Evolutionary conservation across 2,113 vertebrate genomes (phyloP).

Genomic region (Panthera uncia): DNA sequence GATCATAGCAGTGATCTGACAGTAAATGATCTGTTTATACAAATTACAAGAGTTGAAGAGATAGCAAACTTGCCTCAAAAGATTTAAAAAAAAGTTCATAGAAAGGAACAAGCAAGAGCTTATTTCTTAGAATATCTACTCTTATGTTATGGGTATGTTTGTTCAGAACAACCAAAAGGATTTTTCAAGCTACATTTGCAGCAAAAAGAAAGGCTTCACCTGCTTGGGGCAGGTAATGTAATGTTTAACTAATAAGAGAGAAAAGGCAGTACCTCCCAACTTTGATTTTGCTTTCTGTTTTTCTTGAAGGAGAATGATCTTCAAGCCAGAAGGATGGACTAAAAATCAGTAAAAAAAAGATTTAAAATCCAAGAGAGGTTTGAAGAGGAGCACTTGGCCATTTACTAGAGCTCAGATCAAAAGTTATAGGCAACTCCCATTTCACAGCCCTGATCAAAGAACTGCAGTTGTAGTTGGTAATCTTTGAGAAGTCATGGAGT

Average conservation of each 20-base stretch:
- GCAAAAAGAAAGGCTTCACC: not conserved
- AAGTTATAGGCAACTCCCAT: not conserved
- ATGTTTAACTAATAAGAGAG: slow-evolving; percentile 28
- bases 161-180: slow-evolving; percentile 6
- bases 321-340: slow-evolving; percentile 30
- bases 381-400: not conserved
- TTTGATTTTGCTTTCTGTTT: slow-evolving; percentile 20
- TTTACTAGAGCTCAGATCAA: slow-evolving; percentile 29
- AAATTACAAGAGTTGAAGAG: not conserved
- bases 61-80: slow-evolving; percentile 34
- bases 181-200: not conserved
- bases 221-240: not conserved
- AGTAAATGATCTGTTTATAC: not conserved
- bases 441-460: slow-evolving; percentile 39
- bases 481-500: slow-evolving; percentile 17
- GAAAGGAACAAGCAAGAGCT: slow-evolving; percentile 3
- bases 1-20: not conserved
- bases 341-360: slow-evolving; percentile 45
- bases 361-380: slow-evolving; percentile 40
- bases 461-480: not conserved
- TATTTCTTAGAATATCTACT: slow-evolving; percentile 19
- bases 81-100: not conserved
- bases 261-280: not conserved
- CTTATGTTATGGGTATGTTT: not conserved
- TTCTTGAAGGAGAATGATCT: not conserved